Percentiles rank a stretch among this genome's conserved stretches.
phyloP scores from a whole-genome alignment of 2,888 invertebrate species.

The Uropetala carovei region DNA sequence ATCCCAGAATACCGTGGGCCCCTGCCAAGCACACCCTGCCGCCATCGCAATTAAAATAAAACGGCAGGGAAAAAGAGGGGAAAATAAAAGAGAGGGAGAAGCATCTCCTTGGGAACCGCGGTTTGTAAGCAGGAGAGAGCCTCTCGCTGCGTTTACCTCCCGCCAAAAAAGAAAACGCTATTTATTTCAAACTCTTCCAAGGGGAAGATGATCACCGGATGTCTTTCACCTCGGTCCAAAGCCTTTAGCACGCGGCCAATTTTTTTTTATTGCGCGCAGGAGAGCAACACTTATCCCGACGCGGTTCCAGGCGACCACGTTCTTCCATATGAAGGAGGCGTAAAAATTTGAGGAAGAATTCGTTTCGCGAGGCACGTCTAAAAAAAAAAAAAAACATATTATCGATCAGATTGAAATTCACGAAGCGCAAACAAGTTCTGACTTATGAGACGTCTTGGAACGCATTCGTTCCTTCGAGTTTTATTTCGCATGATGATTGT shows the following conservation, averaged over 20 bases:
- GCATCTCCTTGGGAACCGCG: slow-evolving; percentile 51
- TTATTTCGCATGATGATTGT: too few species aligned
- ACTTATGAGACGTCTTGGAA: too few species aligned
- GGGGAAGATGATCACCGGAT: neutral
- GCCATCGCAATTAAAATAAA: slow-evolving; percentile 63
- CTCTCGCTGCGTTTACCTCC: neutral
- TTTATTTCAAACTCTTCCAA: neutral
- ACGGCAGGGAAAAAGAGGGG: slow-evolving; percentile 16
- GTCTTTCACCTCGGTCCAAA: neutral
- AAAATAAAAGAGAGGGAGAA: neutral
- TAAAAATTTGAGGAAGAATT: neutral
- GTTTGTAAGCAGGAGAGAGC: slow-evolving; percentile 20
- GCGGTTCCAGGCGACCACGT: neutral
- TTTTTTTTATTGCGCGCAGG: neutral
- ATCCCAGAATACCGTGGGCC: slow-evolving; percentile 62
- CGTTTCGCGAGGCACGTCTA: too few species aligned
- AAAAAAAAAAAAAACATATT: too few species aligned
- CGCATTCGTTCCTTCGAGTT: too few species aligned
- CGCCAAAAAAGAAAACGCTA: neutral
- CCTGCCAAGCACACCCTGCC: slow-evolving; percentile 63
- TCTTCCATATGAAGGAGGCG: neutral
- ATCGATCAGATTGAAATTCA: too few species aligned
- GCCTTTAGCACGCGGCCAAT: neutral
- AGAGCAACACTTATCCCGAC: neutral
- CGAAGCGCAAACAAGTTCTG: too few species aligned